Evolutionary conservation across 2,888 invertebrate species (phyloP), one percentile per base, ranked within the genome.

Genomic region (Calliphora vomitoria): DNA sequence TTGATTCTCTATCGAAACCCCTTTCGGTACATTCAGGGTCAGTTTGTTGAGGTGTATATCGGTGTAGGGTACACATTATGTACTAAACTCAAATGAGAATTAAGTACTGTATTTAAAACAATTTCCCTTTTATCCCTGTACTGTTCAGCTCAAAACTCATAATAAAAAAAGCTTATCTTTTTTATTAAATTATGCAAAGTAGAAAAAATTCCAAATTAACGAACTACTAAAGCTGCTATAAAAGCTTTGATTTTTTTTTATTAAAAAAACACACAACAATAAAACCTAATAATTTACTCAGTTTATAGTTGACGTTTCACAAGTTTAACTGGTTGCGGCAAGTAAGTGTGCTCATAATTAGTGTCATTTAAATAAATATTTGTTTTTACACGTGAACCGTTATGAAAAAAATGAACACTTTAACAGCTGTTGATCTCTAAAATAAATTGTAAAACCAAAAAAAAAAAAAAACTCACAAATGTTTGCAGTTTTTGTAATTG

Each of bases 281-380:
- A 50, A 50, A 58, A 31, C 25, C 11, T 58, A 11, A 58, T 58
- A 58, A 50, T 50, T 15, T 31, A 13, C 18, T 68, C 66, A 66
- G 76, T 78, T 41, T 78, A 13, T 53, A 55, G 66, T 68, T 41
- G 66, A 78, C 78, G 64, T 55, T 76, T 78, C 41, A 55, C 20
- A 31, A 71, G 35, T 35, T 8, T 50, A 53, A 15, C 69, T 69
- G 31, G 15, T 3, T 1, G 50, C 50, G 15, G 68, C 25, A 31
- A 71, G 71, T 71, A 71, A 71, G 71, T 55, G 31, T 58, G 25
- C 4, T 58, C 11, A 35, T 55, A 71, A 71, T 18, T 2, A 35
- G 38, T 35, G 38, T 20, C 10, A 55, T 15, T 55, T 20, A 55
- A 20, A 55, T 55, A 20, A 55, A 55, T 18, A 55, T 8, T 25